These are phyloP conservation scores for Drosophila persimilis DNA, from an alignment of 1,140 invertebrate species.

Conservation along the genomic window DNA sequence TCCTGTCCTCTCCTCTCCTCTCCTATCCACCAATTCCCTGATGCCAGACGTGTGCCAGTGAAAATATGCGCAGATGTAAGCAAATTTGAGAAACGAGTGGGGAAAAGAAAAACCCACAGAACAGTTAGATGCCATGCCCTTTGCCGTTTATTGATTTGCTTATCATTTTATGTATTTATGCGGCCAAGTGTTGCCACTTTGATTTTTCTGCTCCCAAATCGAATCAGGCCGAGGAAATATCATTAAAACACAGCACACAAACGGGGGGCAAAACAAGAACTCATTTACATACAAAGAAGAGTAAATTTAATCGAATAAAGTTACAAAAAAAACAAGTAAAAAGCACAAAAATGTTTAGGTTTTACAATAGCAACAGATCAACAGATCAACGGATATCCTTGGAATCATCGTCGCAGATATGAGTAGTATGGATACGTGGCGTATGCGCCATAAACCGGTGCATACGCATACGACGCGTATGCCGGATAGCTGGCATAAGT, in stretches of 20 bases:
- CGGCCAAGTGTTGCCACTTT: conserved; percentile 43
- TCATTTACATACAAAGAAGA: neutral
- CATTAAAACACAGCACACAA: conserved; percentile 40
- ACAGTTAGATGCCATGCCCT: conserved; percentile 31
- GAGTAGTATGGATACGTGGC: conserved; percentile 72
- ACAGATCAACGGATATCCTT: too few relatives aligned
- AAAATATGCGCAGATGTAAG: conserved; percentile 78
- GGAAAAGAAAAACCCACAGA: conserved; percentile 22
- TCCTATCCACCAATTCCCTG: neutral
- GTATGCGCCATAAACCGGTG: conserved; percentile 64
- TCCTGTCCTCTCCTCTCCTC: neutral
- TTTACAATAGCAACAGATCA: too few relatives aligned
- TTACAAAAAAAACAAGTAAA: too few relatives aligned
- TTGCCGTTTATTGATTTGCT: conserved; percentile 73
- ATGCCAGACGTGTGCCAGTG: conserved; percentile 53
- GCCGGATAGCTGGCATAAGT: conserved; percentile 66
- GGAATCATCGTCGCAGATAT: conserved; percentile 46
- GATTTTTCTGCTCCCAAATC: conserved; percentile 61
- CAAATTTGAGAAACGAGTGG: conserved; percentile 48
- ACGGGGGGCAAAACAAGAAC: neutral
- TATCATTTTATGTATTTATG: conserved; percentile 56
- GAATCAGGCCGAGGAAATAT: conserved; percentile 44
- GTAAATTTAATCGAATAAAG: conserved; percentile 19
- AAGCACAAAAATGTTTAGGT: too few relatives aligned
- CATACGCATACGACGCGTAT: conserved; percentile 70